Base-by-base conservation (phyloP, 2,113 vertebrate genomes). In the Garra rufa region DNA sequence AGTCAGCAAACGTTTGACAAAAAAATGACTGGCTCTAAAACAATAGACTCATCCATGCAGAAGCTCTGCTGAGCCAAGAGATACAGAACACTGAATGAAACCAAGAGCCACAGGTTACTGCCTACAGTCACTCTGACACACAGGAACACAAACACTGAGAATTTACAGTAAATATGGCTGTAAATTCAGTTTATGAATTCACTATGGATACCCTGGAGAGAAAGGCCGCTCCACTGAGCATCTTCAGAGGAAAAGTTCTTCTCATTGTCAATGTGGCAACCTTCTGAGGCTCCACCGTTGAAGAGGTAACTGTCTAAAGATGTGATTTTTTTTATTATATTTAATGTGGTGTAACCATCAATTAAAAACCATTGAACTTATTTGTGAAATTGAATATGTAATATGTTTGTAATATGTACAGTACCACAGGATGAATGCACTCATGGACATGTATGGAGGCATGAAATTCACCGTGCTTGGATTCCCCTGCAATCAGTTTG, bases 401-500 rank as follows among this genome's bases (percentile, higher is more conserved):
- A 34, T 17, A 21, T 21, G 10, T 73, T 1, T 46, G 9, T 74
- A 5, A 52, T 52, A 4, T 30, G 26, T 75, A 28, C 71, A 95
- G 95, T 95, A 94, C 84, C 93, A 93, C 84, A 86, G 91, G 85
- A 83, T 95, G 93, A 95, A 95, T 93, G 93, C 94, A 93, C 94
- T 95, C 63, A 95, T 94, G 93, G 93, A 95, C 85, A 93, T 91
- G 90, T 94, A 92, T 76, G 91, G 89, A 1, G 79, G 90, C 71
- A 87, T 76, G 82, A 89, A 89, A 84, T 95, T 95, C 87, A 92
- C 91, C 34, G 88, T 95, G n/a, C 90, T 95, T 24, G 94, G 90
- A 85, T 95, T 95, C 84, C 78, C 93, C 65, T 94, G 94, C 87
- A 95, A 95, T 90, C 94, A 95, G 48, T 95, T 95, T 81, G 95